phyloP scores from a whole-genome alignment of 2,113 vertebrate species.

The Orcinus orca region DNA sequence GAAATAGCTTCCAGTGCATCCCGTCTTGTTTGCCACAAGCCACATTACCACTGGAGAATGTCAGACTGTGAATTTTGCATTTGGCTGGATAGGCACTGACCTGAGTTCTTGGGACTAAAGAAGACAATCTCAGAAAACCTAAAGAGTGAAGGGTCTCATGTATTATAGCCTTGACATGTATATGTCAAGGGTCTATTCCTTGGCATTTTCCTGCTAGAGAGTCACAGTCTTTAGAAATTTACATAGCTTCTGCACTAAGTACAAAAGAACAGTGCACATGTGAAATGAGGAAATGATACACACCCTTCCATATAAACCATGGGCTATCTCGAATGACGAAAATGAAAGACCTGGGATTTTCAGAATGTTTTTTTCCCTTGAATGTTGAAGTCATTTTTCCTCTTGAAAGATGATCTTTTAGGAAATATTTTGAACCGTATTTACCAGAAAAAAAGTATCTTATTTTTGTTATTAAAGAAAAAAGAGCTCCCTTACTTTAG shows the following conservation, averaged over 20 bases:
- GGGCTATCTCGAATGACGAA: background rate
- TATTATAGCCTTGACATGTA: background rate
- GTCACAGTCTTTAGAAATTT: background rate
- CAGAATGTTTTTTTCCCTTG: background rate
- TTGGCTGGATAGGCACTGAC: background rate
- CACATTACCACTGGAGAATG: background rate
- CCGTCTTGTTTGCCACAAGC: background rate
- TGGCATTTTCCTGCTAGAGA: background rate
- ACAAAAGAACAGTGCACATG: background rate
- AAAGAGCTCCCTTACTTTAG: background rate
- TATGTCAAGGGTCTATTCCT: background rate
- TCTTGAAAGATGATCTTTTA: background rate
- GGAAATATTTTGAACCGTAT: background rate
- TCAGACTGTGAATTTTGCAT: background rate
- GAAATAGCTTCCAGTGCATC: background rate
- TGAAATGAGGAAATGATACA: background rate
- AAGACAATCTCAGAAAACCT: background rate
- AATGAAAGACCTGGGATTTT: background rate
- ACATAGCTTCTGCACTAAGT: background rate
- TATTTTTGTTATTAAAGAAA: slow-evolving; percentile 29
- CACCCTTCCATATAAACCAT: background rate
- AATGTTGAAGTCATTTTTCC: background rate
- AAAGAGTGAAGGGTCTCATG: background rate
- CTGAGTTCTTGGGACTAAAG: background rate
- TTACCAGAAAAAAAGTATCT: background rate